Evolutionary conservation across 2,888 invertebrate genomes (phyloP).

Genomic region (Pherbina coryleti): DNA sequence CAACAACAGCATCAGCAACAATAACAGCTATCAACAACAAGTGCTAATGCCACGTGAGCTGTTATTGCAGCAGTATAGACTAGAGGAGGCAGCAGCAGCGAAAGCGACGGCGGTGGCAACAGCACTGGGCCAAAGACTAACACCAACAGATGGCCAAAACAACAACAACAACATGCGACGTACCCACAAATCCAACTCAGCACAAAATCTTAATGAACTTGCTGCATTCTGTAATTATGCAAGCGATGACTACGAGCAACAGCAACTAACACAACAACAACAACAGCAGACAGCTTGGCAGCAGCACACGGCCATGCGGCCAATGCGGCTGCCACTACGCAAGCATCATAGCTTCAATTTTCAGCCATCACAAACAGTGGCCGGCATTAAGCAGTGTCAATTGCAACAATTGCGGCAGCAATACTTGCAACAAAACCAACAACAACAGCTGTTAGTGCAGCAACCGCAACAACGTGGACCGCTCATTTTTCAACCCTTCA

Average conservation of each 20-base stretch:
- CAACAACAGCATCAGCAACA: constrained; percentile 38
- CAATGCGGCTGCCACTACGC: constrained; percentile 60
- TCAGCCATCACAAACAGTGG: constrained; percentile 66
- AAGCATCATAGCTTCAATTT: constrained; percentile 70
- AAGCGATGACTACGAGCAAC: constrained; percentile 48
- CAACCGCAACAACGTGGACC: constrained; percentile 52
- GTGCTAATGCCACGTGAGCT: constrained; percentile 54
- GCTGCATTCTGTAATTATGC: constrained; percentile 31
- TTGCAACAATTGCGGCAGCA: constrained; percentile 59
- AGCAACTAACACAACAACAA: background rate
- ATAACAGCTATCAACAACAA: constrained; percentile 56
- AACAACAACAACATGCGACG: constrained; percentile 15
- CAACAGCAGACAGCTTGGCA: background rate
- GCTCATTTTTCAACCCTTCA: constrained; percentile 61
- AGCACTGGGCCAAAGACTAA: constrained; percentile 42
- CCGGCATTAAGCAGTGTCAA: constrained; percentile 56
- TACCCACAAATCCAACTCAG: constrained; percentile 20
- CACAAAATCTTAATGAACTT: constrained; percentile 19
- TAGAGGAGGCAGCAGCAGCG: constrained; percentile 27
- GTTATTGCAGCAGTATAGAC: constrained; percentile 36
- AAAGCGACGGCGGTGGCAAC: constrained; percentile 47
- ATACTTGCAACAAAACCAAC: constrained; percentile 46
- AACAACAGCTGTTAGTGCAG: constrained; percentile 29
- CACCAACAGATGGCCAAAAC: constrained; percentile 7
- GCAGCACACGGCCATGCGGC: constrained; percentile 16